Base-by-base conservation (phyloP, 1,140 invertebrate genomes). In the Halesus radiatus region DNA sequence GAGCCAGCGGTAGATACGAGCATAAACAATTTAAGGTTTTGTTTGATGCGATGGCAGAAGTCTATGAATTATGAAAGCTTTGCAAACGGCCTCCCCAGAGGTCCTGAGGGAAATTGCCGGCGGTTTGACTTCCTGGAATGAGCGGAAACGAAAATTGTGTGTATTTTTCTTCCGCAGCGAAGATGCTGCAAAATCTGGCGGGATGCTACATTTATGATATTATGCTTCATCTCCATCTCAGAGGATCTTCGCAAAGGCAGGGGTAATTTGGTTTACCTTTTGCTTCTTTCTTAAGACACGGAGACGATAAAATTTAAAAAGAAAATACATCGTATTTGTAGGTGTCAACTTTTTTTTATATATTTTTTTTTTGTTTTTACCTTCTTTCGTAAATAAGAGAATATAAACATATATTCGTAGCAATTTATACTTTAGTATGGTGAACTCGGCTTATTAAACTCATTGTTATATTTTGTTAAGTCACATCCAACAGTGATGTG, bases 41-140 rank as follows among this genome's bases (percentile, higher is more conserved):
- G 37, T 45, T 45, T 76, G 45, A 37, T 60, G 29, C 52, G 53
- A 76, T 23, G 56, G 50, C 20, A n/a, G 18, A 50, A 23, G 23
- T 45, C 23, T 22, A 54, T 81, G 70, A 81, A 81, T 78, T 75
- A 81, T 81, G 80, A 75, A 81, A 56, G 75, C 37, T 16, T 20
- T 45, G 26, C 66, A 80, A 76, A 81, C 76, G 78, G 80, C 37
- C 76, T 75, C 77, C 53, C 6, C 76, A 70, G 52, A 66, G 66
- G 60, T 81, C 80, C 80, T 66, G 45, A 29, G 32, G 18, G 79
- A 50, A 64, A 76, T 50, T 68, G 29, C 62, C 60, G 10, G 66
- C 8, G 45, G 75, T 54, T 52, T 56, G 22, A 45, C 80, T 77
- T 78, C 76, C 80, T 68, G 80, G 52, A 58, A 70, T 73, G 45